phyloP scores from a whole-genome alignment of 2,797 vertebrate genomes.

The Xerus rutilus region DNA sequence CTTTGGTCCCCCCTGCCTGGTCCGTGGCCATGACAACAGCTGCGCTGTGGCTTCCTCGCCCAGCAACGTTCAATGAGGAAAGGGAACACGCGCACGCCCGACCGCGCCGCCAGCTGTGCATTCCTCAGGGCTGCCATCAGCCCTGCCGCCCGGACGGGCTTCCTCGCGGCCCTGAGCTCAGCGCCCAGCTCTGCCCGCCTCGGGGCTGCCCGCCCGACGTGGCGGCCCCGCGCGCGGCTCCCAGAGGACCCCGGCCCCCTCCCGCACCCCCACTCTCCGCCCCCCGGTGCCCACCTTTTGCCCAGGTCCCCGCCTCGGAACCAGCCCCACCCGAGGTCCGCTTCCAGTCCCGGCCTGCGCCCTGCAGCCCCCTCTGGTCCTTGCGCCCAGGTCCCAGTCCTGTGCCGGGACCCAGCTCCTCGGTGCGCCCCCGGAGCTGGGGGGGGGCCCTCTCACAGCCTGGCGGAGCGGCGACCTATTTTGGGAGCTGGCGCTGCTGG shows the following conservation, averaged over 20 bases:
- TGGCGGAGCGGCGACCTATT: conserved; percentile 71
- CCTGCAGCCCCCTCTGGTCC: not conserved
- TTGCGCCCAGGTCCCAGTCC: not conserved
- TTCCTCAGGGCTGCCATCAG: conserved; percentile 87
- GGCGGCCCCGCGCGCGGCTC: not conserved
- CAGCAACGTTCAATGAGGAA: conserved; percentile 4
- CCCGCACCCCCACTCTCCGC: not conserved
- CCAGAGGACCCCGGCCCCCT: not conserved
- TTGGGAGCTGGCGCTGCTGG: conserved; percentile 73
- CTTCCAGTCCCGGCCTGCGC: not conserved
- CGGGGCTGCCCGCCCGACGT: not conserved
- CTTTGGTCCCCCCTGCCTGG: not conserved
- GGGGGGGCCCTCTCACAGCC: not conserved
- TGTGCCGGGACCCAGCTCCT: not conserved
- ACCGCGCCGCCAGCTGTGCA: conserved; percentile 79
- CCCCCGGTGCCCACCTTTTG: not conserved
- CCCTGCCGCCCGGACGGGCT: not conserved
- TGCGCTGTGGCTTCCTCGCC: conserved; percentile 24
- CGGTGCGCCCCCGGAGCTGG: not conserved
- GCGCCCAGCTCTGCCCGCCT: not conserved
- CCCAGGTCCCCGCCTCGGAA: not conserved
- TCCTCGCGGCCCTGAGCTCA: conserved; percentile 51
- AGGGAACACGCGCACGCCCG: not conserved
- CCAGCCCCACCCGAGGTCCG: not conserved
- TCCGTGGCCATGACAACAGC: conserved; percentile 64